phyloP scores from a whole-genome alignment of 2,797 vertebrate species.

The Tragelaphus eurycerus region DNA sequence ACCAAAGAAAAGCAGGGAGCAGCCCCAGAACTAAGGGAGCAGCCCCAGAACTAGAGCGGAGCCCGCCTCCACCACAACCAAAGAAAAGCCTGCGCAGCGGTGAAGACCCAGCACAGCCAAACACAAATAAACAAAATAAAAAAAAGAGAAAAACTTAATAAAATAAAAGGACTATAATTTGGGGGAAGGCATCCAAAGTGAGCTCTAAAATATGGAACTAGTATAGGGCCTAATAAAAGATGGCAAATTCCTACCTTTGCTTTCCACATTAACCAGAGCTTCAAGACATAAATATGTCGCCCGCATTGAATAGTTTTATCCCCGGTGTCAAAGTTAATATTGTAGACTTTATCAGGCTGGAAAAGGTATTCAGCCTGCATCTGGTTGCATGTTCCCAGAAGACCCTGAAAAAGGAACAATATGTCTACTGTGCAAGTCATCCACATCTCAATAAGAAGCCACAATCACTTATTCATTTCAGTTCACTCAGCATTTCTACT shows the following conservation, averaged over 20 bases:
- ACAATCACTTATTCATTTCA: background rate
- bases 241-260: conserved; percentile 81
- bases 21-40: too few species aligned
- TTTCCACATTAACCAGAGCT: conserved; percentile 88
- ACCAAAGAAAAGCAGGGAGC: too few species aligned
- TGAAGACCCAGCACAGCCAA: background rate
- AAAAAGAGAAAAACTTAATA: background rate
- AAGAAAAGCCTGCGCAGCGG: background rate
- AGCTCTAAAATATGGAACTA: background rate
- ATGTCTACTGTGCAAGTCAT: background rate
- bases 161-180: background rate
- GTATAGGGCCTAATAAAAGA: background rate
- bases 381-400: conserved; percentile 84
- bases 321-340: conserved; percentile 83
- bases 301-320: conserved; percentile 87
- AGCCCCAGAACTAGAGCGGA: background rate
- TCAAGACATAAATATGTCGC: conserved; percentile 83
- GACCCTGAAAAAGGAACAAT: conserved; percentile 69
- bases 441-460: background rate
- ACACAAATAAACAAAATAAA: rapidly evolving
- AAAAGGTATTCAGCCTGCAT: conserved; percentile 84
- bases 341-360: conserved; percentile 85
- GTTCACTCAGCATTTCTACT: background rate
- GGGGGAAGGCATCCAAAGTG: background rate
- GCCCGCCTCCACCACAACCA: rapidly evolving